A percentile compares a stretch with the other conserved stretches of the same genome.
Evolutionary conservation across 2,113 vertebrate species (phyloP).

Genomic region (Myotis brandtii): DNA sequence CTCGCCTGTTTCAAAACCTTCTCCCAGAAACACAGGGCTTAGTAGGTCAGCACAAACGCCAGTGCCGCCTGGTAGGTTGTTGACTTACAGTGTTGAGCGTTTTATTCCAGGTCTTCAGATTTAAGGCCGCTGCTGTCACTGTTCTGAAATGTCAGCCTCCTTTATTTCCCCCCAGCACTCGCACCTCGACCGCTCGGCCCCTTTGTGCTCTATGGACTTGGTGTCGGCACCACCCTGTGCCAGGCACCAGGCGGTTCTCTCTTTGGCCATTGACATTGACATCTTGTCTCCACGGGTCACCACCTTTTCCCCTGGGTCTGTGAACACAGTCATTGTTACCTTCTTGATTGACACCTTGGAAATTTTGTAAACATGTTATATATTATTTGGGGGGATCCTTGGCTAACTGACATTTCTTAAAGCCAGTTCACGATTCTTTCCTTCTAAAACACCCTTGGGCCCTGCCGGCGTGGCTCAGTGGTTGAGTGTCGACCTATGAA

Average conservation of each 20-base stretch:
- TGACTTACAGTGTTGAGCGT: conserved; percentile 67
- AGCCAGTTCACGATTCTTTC: background rate
- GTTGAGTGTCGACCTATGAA: too few relatives aligned
- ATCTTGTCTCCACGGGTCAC: conserved; percentile 53
- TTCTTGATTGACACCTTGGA: conserved; percentile 62
- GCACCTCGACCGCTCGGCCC: background rate
- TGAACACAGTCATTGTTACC: conserved; percentile 62
- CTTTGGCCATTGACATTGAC: conserved; percentile 28
- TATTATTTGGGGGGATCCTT: background rate
- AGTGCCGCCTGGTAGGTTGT: background rate
- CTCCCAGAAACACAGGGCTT: background rate
- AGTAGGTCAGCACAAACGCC: background rate
- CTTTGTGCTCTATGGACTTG: conserved; percentile 59
- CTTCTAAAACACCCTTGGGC: background rate
- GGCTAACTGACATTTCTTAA: conserved; percentile 45
- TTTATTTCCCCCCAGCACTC: conserved; percentile 53
- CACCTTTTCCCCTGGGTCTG: conserved; percentile 57
- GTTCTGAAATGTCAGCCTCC: conserved; percentile 68
- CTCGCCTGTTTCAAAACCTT: background rate
- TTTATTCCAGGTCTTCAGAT: conserved; percentile 66
- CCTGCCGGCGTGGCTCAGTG: background rate
- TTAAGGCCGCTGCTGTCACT: conserved; percentile 50
- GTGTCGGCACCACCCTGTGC: conserved; percentile 52
- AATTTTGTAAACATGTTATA: conserved; percentile 66
- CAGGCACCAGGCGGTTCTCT: conserved; percentile 45